phyloP scores from a whole-genome alignment of 35 echinoderm and acorn worm genomes.

The Lytechinus pictus region DNA sequence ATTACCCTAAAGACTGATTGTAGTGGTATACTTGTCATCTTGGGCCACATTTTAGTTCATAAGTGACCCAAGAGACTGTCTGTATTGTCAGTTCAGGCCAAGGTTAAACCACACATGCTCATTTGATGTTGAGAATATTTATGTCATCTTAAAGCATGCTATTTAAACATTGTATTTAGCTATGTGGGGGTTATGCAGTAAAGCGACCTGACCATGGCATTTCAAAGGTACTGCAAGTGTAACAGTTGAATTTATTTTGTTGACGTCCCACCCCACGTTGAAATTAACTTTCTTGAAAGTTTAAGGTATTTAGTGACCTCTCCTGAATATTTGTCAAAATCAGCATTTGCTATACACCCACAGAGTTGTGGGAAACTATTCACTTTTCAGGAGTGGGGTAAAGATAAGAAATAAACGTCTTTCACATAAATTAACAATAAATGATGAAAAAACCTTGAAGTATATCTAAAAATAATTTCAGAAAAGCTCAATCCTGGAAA shows the following conservation, averaged over 20 bases:
- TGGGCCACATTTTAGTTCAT: no score
- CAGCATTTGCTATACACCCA: background rate
- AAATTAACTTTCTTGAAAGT: background rate
- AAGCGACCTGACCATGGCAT: background rate
- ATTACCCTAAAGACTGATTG: background rate
- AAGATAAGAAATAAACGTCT: no score
- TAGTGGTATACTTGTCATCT: background rate
- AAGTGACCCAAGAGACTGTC: no score
- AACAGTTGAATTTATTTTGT: background rate
- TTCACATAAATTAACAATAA: no score
- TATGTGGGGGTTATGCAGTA: background rate
- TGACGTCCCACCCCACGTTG: background rate
- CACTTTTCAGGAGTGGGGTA: no score
- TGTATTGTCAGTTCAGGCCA: background rate
- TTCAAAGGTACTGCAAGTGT: conserved; percentile 1
- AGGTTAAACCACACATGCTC: background rate
- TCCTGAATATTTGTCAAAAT: background rate
- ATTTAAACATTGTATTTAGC: background rate
- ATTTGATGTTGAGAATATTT: background rate
- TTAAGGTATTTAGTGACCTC: background rate
- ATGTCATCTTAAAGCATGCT: background rate
- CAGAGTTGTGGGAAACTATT: no score
- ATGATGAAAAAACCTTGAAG: no score
- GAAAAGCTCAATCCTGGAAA: no score
- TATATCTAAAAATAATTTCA: no score